Percentiles rank a stretch among this genome's conserved stretches.
Conservation (phyloP, 2,888 invertebrate species). For the Yponomeuta sedellus region DNA sequence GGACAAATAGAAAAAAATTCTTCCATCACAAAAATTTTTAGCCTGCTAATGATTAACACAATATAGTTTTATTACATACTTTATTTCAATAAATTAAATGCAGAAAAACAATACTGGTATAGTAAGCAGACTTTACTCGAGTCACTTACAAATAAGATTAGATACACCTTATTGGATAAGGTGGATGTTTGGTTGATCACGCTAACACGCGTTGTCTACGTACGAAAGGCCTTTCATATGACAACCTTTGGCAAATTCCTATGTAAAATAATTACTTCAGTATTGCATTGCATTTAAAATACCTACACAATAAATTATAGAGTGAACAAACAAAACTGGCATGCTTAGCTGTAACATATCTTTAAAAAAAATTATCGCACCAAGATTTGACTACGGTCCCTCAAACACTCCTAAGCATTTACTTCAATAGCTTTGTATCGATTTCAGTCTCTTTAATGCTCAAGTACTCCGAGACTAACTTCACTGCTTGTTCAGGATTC, state of each 20-base stretch:
- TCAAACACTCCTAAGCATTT: neutral
- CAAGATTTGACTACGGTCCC: neutral
- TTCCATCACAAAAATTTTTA: neutral
- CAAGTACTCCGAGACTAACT: slow-evolving; percentile 46
- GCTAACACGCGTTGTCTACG: too few species aligned
- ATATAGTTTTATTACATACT: neutral
- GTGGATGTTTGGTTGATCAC: too few species aligned
- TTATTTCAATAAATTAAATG: slow-evolving; percentile 12
- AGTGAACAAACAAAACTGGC: neutral
- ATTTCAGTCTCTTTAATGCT: slow-evolving; percentile 39
- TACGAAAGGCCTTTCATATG: too few species aligned
- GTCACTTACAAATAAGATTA: too few species aligned
- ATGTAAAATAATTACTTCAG: neutral
- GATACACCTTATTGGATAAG: too few species aligned
- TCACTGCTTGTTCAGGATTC: slow-evolving; percentile 40
- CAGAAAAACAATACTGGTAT: slow-evolving; percentile 14
- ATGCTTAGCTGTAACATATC: neutral
- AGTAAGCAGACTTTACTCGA: neutral
- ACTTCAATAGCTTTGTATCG: slow-evolving; percentile 35
- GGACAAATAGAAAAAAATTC: too few species aligned
- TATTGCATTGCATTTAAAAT: neutral
- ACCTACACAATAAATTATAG: neutral
- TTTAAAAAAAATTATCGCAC: neutral
- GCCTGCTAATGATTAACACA: too few species aligned
- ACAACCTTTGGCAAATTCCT: too few species aligned